phyloP scores from a whole-genome alignment of 2,113 vertebrate species.

The Lagopus leucura region DNA sequence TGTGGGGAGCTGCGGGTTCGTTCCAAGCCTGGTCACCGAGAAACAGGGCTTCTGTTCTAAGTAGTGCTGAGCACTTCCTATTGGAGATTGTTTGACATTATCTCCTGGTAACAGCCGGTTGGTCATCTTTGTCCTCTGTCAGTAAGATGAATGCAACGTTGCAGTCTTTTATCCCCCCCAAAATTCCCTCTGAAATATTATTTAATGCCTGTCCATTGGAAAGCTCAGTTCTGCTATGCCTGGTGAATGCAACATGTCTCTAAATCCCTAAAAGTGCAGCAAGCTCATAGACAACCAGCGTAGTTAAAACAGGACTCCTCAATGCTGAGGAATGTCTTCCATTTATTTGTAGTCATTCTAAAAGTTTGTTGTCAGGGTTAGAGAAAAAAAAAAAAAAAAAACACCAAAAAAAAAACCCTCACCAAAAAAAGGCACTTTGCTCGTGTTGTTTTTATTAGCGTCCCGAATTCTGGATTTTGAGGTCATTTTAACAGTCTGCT shows the following conservation, averaged over 20 bases:
- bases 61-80: not conserved
- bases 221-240: not conserved
- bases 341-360: not conserved
- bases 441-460: not conserved
- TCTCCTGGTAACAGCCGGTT: constrained; percentile 10
- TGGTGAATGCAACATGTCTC: not conserved
- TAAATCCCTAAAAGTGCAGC: not conserved
- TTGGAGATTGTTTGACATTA: constrained; percentile 6
- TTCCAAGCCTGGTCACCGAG: constrained; percentile 37
- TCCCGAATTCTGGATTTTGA: constrained; percentile 14
- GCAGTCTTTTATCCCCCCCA: not conserved
- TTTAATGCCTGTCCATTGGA: not conserved
- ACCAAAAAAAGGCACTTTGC: not conserved
- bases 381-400: not conserved
- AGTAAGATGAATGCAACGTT: not conserved
- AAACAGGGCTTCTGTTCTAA: constrained; percentile 31
- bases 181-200: not conserved
- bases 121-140: constrained; percentile 19
- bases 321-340: not conserved
- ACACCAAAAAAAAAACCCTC: no score
- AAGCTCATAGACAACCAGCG: not conserved
- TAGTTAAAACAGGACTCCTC: not conserved
- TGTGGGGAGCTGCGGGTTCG: constrained; percentile 41
- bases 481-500: not conserved
- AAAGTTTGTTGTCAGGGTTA: not conserved